A percentile compares a stretch with the other conserved stretches of the same genome.
Evolutionary conservation across 2,888 invertebrate genomes (phyloP).

Genomic region (Meandrusa payeni): DNA sequence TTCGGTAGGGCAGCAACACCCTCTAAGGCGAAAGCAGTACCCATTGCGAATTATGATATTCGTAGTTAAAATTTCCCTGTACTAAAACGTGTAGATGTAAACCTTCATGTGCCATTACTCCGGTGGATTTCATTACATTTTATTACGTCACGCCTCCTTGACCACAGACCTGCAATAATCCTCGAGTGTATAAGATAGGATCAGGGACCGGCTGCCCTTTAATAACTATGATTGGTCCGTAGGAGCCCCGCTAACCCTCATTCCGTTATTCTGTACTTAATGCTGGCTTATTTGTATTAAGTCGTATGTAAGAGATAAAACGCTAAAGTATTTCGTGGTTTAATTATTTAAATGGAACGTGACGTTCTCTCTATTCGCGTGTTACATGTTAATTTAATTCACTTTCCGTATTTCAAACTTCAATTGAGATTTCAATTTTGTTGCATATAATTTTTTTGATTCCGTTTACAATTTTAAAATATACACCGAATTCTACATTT

Average conservation of each 20-base stretch:
- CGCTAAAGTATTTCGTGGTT: slow-evolving; percentile 6
- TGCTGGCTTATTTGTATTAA: slow-evolving; percentile 19
- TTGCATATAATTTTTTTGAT: background rate
- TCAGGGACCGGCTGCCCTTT: slow-evolving; percentile 28
- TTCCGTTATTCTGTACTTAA: slow-evolving; percentile 16
- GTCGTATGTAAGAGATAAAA: slow-evolving; percentile 15
- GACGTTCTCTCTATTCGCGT: slow-evolving; percentile 2
- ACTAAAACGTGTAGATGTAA: background rate
- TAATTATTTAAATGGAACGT: slow-evolving; percentile 14
- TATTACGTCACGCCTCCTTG: slow-evolving; percentile 25
- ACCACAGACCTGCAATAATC: slow-evolving; percentile 25
- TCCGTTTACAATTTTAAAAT: too few relatives aligned
- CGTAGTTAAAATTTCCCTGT: too few relatives aligned
- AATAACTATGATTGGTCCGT: slow-evolving; percentile 31
- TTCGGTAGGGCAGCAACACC: too few relatives aligned
- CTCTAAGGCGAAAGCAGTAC: too few relatives aligned
- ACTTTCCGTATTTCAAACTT: too few relatives aligned
- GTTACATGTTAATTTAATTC: background rate
- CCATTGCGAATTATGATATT: too few relatives aligned
- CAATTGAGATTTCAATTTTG: too few relatives aligned
- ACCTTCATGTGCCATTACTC: slow-evolving; percentile 12
- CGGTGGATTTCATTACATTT: slow-evolving; percentile 27
- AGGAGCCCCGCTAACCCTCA: slow-evolving; percentile 15
- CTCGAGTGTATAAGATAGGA: slow-evolving; percentile 27
- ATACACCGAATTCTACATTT: too few relatives aligned